phyloP scores from a whole-genome alignment of 2,888 invertebrate genomes.

The Melieria crassipennis region DNA sequence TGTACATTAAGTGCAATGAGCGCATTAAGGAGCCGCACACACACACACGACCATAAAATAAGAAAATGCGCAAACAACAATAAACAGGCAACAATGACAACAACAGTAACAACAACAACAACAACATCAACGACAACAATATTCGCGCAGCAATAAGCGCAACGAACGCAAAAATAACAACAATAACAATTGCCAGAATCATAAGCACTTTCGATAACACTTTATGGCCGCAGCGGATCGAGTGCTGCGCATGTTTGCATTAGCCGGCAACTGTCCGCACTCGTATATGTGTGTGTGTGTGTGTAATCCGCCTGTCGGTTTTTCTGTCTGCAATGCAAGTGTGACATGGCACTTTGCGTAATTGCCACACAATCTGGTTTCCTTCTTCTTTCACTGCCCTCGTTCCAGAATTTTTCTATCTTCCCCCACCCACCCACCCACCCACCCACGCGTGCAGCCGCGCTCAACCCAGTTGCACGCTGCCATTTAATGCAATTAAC shows the following conservation, averaged over 20 bases:
- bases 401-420: neutral
- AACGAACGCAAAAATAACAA: neutral
- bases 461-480: neutral
- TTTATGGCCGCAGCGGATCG: neutral
- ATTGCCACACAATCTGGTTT: conserved; percentile 10
- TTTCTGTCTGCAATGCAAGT: neutral
- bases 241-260: neutral
- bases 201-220: conserved; percentile 2
- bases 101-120: neutral
- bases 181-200: neutral
- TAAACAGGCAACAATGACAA: neutral
- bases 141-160: neutral
- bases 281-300: neutral
- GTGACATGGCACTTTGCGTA: conserved; percentile 14
- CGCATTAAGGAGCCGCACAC: neutral
- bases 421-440: neutral
- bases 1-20: neutral
- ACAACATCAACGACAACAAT: neutral
- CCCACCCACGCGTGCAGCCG: neutral
- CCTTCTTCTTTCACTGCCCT: neutral
- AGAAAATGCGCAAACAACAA: neutral
- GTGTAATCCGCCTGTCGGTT: neutral
- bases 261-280: neutral
- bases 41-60: neutral
- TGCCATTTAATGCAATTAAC: too few species aligned